Conservation (phyloP, 1,140 invertebrate species). For the Dysdera silvatica region DNA sequence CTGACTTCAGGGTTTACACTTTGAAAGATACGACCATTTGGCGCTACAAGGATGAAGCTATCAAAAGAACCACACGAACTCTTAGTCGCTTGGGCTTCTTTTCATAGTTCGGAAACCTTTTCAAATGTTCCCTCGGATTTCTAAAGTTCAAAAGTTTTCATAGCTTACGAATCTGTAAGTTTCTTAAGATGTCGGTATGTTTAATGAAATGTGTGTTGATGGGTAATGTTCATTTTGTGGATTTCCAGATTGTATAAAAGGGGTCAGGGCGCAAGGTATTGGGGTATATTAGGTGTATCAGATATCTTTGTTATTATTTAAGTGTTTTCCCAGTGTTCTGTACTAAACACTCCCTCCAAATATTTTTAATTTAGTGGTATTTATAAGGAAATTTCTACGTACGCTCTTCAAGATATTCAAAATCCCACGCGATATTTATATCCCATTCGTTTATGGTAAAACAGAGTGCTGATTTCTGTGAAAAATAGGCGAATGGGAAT, state of each 20-base stretch:
- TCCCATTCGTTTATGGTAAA: too few relatives aligned
- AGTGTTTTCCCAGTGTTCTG: too few relatives aligned
- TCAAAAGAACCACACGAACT: slow-evolving; percentile 59
- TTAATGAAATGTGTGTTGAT: neutral
- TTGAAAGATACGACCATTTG: slow-evolving; percentile 78
- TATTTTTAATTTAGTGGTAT: too few relatives aligned
- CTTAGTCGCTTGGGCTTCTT: slow-evolving; percentile 67
- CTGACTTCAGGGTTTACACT: slow-evolving; percentile 70
- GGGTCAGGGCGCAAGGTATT: neutral
- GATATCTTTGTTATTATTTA: neutral
- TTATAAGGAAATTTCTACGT: too few relatives aligned
- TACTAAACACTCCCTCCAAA: too few relatives aligned
- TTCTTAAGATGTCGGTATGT: neutral
- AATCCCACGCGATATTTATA: too few relatives aligned
- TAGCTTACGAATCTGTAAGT: neutral
- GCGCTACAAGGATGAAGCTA: slow-evolving; percentile 69
- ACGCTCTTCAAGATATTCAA: too few relatives aligned
- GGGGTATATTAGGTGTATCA: neutral
- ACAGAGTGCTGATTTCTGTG: too few relatives aligned
- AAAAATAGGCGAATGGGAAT: too few relatives aligned
- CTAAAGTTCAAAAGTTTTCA: neutral
- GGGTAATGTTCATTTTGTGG: neutral
- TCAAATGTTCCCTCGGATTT: neutral
- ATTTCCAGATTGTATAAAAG: neutral
- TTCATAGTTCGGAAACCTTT: neutral